These are phyloP conservation scores for Anoplius nigerrimus DNA, from an alignment of 2,888 invertebrate genomes.

Conservation along the genomic window DNA sequence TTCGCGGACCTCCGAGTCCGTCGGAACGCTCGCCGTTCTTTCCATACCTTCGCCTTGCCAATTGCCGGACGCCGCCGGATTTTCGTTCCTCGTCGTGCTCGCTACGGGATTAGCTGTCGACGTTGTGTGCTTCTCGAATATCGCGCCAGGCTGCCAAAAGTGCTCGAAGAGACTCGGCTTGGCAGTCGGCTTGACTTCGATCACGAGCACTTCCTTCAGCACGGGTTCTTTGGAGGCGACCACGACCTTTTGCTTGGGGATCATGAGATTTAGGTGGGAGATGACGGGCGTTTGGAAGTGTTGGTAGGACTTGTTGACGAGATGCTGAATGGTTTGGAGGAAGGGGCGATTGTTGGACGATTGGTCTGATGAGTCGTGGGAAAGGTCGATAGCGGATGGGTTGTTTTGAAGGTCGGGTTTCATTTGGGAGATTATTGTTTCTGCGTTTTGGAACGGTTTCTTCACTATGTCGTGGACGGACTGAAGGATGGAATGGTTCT, in stretches of 20 bases:
- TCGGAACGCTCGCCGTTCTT: background rate
- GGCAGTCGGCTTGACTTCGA: slow-evolving; percentile 1
- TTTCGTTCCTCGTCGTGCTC: background rate
- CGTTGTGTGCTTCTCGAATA: background rate
- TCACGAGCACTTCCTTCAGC: slow-evolving; percentile 25
- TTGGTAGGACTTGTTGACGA: slow-evolving; percentile 9
- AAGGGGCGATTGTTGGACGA: background rate
- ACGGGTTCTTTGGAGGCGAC: slow-evolving; percentile 11
- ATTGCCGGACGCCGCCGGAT: background rate
- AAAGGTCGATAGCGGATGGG: background rate
- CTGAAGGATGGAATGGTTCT: slow-evolving; percentile 17
- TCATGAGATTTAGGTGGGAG: too few relatives aligned
- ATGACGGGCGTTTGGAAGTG: background rate
- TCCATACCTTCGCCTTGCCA: background rate
- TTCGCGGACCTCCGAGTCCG: background rate
- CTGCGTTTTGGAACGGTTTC: slow-evolving; percentile 8
- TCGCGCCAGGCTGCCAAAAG: background rate
- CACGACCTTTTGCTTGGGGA: too few relatives aligned
- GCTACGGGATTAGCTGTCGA: background rate
- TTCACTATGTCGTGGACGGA: slow-evolving; percentile 26
- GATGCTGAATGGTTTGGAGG: slow-evolving; percentile 21
- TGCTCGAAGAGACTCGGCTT: background rate
- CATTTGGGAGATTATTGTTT: background rate
- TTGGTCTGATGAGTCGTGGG: too few relatives aligned
- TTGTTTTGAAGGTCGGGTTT: too few relatives aligned